Evolutionary conservation across 1,140 invertebrate species (phyloP), one percentile per base, ranked within the genome.

Genomic region (Drosophila asahinai): DNA sequence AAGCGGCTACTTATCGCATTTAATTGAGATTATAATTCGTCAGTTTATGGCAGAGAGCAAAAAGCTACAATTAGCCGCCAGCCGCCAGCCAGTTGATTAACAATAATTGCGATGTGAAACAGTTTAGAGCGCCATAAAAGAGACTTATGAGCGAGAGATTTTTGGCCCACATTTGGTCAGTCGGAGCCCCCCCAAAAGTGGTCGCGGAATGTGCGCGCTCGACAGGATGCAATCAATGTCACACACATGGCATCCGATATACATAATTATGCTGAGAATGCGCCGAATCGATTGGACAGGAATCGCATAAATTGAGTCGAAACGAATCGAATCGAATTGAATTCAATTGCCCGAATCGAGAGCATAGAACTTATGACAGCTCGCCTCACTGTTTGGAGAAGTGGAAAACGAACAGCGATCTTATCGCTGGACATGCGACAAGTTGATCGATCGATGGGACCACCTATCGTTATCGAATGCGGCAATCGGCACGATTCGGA

Each of bases 161-260:
- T 11, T 40, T 83, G 81, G 5, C 17, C 76, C 70, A 75, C 38
- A 83, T 79, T 83, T 80, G 70, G 64, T 27, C 55, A 54, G 40
- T 58, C 4, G 33, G 52, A 55, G 33, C 27, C 64, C 49, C 79
- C 51, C 79, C 51, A 74, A 86, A 86, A 67, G 47, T 75, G 60
- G 82, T 40, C 49, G 51, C 75, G 43, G 84, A 86, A 67, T 64
- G 51, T 77, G 54, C 12, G n/a, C 51, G 42, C 48, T 49, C 36
- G 22, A 51, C 75, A 86, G 82, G 83, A 86, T 86, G 79, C 66
- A 52, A 63, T 70, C 80, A 83, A 82, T 73, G 80, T 48, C 80
- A 59, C 8, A 58, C 27, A 48, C 27, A 14, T n/a, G 61, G 36
- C 30, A 68, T 65, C 60, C 59, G 62, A 54, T 48, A 63, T 40